Conservation (phyloP, 2,797 vertebrate genomes). For the Artibeus jamaicensis region DNA sequence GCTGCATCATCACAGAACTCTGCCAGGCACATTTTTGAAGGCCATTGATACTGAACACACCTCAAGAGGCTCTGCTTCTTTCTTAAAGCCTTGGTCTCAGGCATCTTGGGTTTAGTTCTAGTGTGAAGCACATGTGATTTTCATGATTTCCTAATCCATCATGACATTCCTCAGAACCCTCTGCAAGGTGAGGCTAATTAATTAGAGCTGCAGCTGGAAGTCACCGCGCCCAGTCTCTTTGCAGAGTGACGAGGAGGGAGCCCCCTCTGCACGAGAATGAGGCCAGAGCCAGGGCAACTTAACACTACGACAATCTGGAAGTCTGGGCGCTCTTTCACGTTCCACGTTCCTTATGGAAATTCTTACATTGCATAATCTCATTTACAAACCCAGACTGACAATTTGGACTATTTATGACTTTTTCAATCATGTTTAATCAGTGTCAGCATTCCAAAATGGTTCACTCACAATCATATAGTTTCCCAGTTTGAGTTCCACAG, state of each 20-base stretch:
- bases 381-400: background rate
- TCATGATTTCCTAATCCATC: background rate
- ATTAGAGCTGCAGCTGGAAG: background rate
- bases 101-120: background rate
- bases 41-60: background rate
- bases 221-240: background rate
- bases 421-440: background rate
- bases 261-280: background rate
- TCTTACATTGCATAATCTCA: background rate
- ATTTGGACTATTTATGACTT: background rate
- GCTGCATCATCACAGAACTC: background rate
- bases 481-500: background rate
- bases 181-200: background rate
- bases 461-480: slow-evolving; percentile 3
- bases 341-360: background rate
- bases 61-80: background rate
- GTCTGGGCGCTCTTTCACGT: background rate
- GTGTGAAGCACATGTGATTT: background rate
- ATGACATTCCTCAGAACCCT: background rate
- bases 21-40: background rate
- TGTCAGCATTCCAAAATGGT: background rate
- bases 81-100: background rate
- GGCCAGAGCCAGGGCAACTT: background rate
- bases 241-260: background rate
- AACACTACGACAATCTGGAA: background rate